phyloP scores from a whole-genome alignment of 2,797 vertebrate genomes.

The Clarias fuscus region DNA sequence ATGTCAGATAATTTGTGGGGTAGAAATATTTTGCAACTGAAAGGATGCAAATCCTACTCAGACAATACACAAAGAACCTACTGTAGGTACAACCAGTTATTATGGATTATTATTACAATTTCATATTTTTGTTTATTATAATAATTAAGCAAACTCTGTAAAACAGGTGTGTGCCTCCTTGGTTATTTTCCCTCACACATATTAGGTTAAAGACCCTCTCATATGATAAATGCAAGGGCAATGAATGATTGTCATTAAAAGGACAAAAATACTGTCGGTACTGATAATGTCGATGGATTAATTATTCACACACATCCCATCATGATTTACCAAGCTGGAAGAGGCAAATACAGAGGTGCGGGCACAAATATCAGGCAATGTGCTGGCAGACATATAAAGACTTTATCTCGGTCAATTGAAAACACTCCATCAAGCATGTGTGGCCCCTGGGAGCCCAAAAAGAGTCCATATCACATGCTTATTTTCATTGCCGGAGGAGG shows the following conservation, averaged over 20 bases:
- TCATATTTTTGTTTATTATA: not conserved
- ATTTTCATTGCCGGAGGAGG: constrained; percentile 55
- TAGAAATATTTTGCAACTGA: not conserved
- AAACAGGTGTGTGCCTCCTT: not conserved
- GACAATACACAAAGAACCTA: not conserved
- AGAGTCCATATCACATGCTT: constrained; percentile 53
- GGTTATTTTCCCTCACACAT: not conserved
- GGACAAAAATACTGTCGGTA: constrained; percentile 39
- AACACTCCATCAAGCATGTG: constrained; percentile 67
- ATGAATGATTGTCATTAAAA: not conserved
- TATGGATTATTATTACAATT: not conserved
- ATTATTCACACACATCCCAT: constrained; percentile 57
- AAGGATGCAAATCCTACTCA: not conserved
- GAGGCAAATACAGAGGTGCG: constrained; percentile 39
- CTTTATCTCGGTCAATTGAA: constrained; percentile 77
- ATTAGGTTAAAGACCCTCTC: not conserved
- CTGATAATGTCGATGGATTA: constrained; percentile 42
- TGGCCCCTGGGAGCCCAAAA: constrained; percentile 46
- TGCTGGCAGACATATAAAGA: constrained; percentile 63
- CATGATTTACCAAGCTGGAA: constrained; percentile 49
- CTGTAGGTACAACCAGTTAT: not conserved
- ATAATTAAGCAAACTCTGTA: not conserved
- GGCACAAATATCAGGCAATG: constrained; percentile 52
- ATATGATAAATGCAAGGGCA: constrained; percentile 12
- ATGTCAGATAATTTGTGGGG: not conserved